Evolutionary conservation across 2,113 vertebrate species (phyloP), one percentile per base, ranked within the genome.

Genomic region (mouse (Mus musculus)): DNA sequence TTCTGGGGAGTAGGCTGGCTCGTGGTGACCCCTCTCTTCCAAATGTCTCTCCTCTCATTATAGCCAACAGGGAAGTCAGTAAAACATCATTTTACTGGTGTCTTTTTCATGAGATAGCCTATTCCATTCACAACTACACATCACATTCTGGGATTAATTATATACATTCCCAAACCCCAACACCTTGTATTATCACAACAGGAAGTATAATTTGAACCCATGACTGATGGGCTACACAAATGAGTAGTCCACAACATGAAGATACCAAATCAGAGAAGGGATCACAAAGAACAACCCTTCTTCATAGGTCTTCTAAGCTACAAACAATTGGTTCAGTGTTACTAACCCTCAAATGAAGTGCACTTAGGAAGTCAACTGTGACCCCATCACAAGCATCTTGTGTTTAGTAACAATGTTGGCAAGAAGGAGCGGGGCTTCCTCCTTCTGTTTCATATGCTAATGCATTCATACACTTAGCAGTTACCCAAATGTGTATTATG

Each of bases 181-280:
- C 5, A 52, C 5, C 39, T n/a, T 24, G 17, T 24, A 17, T 20
- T 39, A 24, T 28, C 16, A 84, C 36, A 20, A 0, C 22, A 39
- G 7, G 24, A 9, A 13, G 28, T 72, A 90, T 10, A 28, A 76
- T 82, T 89, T 63, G 33, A 77, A 69, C 14, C 24, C 19, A 2
- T 5, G 36, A 61, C 30, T 61, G 82, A 77, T 0, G 0, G 0
- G 1, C 0, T 1, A 7, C 26, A 75, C 5, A 75, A 56, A 39
- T 1, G 7, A 92, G 54, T 13, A 72, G 22, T 81, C 71, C 9
- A 4, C 10, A 39, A 5, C 20, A n/a, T 72, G 36, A 86, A 16
- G 14, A 88, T 72, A 61, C 16, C 46, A 52, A 59, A 61, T 46
- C 84, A 69, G 52, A 72, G 65, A 73, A 88, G 59, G 7, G 14